Percentiles rank a stretch among this genome's conserved stretches.
These are phyloP conservation scores for Anodontia alba DNA, from an alignment of 2,888 invertebrate genomes.

Conservation along the genomic window DNA sequence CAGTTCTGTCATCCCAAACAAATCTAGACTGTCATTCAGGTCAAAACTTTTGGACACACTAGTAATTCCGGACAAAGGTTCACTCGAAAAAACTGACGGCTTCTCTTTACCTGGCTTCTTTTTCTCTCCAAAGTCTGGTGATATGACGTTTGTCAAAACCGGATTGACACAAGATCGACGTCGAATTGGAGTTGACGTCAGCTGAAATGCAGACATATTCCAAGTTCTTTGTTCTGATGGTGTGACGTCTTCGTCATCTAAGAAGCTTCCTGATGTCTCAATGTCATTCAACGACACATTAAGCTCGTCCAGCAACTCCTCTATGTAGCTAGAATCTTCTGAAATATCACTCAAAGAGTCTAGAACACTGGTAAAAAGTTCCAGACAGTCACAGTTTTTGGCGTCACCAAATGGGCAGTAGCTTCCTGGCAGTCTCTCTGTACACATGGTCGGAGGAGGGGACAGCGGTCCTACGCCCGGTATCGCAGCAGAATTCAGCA, in stretches of 20 bases:
- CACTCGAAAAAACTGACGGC: background rate
- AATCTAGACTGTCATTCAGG: background rate
- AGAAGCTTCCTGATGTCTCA: too few species aligned
- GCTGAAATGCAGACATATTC: background rate
- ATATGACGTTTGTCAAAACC: background rate
- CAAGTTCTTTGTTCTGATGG: too few species aligned
- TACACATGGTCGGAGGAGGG: background rate
- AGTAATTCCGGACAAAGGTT: background rate
- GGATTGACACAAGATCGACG: background rate
- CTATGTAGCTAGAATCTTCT: background rate
- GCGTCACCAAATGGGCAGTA: constrained; percentile 12
- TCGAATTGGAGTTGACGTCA: background rate
- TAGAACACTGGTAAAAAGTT: background rate
- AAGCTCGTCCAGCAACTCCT: background rate
- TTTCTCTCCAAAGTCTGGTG: background rate
- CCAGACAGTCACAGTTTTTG: background rate
- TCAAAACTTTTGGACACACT: background rate
- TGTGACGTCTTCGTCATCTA: background rate
- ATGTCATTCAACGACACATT: background rate
- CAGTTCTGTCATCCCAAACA: background rate
- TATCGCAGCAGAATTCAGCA: background rate
- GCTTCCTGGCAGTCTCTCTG: background rate
- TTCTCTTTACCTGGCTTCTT: background rate
- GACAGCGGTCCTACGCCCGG: background rate
- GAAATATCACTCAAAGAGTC: background rate